Evolutionary conservation across 2,113 vertebrate species (phyloP).

Genomic region (Collichthys lucidus): DNA sequence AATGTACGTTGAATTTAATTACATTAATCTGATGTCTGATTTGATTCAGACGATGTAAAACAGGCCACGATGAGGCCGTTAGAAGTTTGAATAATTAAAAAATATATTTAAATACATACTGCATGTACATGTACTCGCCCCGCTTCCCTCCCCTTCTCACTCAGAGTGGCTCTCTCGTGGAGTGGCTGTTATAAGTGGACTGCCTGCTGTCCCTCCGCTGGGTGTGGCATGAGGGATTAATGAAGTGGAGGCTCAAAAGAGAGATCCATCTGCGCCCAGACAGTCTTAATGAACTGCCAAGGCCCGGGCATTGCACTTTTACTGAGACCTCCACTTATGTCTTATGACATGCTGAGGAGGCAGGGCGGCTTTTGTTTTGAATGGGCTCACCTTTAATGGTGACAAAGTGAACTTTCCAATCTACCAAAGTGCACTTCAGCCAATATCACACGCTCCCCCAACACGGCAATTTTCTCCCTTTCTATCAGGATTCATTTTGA

Average conservation of each 20-base stretch:
- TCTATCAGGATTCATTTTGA: conserved; percentile 34
- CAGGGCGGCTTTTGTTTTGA: conserved; percentile 65
- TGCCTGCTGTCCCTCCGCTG: conserved; percentile 30
- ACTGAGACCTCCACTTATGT: conserved; percentile 52
- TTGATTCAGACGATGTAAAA: conserved; percentile 43
- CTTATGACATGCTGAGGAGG: conserved; percentile 76
- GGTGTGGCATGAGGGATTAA: conserved; percentile 66
- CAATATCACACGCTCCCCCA: conserved; percentile 28
- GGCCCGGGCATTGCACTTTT: conserved; percentile 59
- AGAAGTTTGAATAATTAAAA: conserved; percentile 36
- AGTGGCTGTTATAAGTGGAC: conserved; percentile 59
- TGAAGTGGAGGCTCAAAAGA: conserved; percentile 58
- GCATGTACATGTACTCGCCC: not conserved
- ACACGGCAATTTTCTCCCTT: conserved; percentile 43
- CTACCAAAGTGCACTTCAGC: conserved; percentile 72
- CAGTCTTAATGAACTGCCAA: conserved; percentile 71
- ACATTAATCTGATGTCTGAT: conserved; percentile 42
- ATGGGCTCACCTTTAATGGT: conserved; percentile 60
- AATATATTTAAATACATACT: conserved; percentile 30
- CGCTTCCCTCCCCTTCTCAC: not conserved
- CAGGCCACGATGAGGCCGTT: not conserved
- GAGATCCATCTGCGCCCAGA: conserved; percentile 72
- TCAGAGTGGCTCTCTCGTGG: conserved; percentile 10
- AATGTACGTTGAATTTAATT: conserved; percentile 58
- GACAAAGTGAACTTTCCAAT: conserved; percentile 78